phyloP scores from a whole-genome alignment of 2,797 vertebrate species.

The Clarias platycephalus region DNA sequence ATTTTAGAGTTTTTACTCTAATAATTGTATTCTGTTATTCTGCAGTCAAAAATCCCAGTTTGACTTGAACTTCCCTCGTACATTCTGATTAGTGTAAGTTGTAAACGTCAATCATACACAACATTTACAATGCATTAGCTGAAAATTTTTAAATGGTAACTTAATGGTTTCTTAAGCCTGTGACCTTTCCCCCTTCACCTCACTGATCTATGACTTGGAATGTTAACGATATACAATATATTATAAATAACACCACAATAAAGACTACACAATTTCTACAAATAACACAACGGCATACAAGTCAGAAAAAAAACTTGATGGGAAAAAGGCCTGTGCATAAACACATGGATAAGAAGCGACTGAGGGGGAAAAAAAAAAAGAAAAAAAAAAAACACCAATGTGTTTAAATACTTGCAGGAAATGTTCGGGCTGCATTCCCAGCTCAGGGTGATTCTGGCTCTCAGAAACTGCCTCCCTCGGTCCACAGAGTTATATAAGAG shows the following conservation, averaged over 20 bases:
- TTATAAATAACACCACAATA: background rate
- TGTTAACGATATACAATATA: background rate
- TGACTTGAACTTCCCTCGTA: no score
- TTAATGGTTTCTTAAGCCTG: background rate
- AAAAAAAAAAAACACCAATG: slow-evolving; percentile 8
- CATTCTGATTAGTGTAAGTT: no score
- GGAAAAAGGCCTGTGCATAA: background rate
- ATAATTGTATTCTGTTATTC: no score
- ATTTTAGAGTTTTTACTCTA: no score
- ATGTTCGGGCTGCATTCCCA: slow-evolving; percentile 35
- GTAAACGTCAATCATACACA: slow-evolving; percentile 2
- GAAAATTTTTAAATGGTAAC: background rate
- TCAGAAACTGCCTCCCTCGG: slow-evolving; percentile 38
- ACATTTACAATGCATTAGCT: background rate
- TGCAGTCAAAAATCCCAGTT: no score
- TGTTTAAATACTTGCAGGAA: slow-evolving; percentile 22
- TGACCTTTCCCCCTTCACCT: no score
- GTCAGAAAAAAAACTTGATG: no score
- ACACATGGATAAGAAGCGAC: background rate
- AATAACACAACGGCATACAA: background rate
- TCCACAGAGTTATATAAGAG: slow-evolving; percentile 41
- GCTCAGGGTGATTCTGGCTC: slow-evolving; percentile 42
- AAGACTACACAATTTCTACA: background rate
- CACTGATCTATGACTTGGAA: background rate
- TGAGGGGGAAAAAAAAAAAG: no score